Evolutionary conservation across 2,888 invertebrate species (phyloP), one percentile per base, ranked within the genome.

Genomic region (Chrysolina americana): DNA sequence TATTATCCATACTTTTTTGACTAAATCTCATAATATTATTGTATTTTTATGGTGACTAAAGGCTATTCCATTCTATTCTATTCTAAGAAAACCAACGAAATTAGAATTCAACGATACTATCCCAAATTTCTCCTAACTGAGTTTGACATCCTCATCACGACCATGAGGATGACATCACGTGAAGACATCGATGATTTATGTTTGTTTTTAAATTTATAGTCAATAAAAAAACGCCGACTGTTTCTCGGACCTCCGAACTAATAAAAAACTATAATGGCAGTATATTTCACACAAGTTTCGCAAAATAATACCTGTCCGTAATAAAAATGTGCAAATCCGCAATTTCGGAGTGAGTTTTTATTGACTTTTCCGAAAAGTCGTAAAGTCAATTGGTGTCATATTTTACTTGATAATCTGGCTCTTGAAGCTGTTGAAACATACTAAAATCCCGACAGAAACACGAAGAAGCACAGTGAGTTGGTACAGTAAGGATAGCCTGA

Each of bases 311-410:
- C 71, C 71, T 65, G 71, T 2, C 8, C 6, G 48, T 41, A 53
- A 71, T 71, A 71, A 71, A 71, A 63, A 71, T 65, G 28, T 71
- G 64, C 56, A 65, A 48, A 65, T 50, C 50, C 44, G 21, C 11
- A 41, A 62, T 62, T 44, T 23, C 36, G 28, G 8, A 59, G 41
- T 21, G 62, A 56, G 17, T 56, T 69, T 69, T 62, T 65, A 65
- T 64, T 47, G 65, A 56, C 28, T 65, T 47, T 56, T 56, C 47
- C 19, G 28, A 70, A 70, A 70, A 70, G 62, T 56, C 65, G 44
- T 71, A 71, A 63, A 71, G 53, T 65, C 36, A 69, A 69, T 62
- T 15, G 59, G 44, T 21, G 59, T 62, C 69, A 23, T 48, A 36
- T 48, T 48, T 48, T 28, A 47, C 44, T 50, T 15, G n/a, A 15